Percentiles rank a stretch among this genome's conserved stretches.
These are phyloP conservation scores for Galaxias olidus DNA, from an alignment of 2,797 vertebrate genomes.

Conservation along the genomic window DNA sequence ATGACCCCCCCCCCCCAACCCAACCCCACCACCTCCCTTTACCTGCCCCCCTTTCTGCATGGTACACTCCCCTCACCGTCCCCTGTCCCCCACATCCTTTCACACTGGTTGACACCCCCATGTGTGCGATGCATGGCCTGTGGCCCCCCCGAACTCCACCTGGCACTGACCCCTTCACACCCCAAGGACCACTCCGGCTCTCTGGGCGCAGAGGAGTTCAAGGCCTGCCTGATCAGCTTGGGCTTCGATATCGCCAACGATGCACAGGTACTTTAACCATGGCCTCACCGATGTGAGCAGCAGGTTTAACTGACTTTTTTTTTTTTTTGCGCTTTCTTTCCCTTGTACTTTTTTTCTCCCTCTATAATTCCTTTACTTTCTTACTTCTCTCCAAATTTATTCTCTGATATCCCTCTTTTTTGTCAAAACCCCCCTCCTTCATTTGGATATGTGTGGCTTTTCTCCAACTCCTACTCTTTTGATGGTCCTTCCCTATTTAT, in stretches of 20 bases:
- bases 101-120: slow-evolving; percentile 48
- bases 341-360: slow-evolving; percentile 65
- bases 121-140: slow-evolving; percentile 79
- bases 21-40: slow-evolving; percentile 10
- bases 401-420: not conserved
- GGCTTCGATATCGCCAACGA: slow-evolving; percentile 99
- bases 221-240: slow-evolving; percentile 99
- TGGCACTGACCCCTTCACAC: slow-evolving; percentile 75
- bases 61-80: slow-evolving; percentile 14
- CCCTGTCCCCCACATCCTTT: slow-evolving; percentile 22
- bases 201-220: slow-evolving; percentile 99
- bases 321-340: slow-evolving; percentile 63
- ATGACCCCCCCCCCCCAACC: slow-evolving; percentile 64
- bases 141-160: slow-evolving; percentile 51
- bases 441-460: no score
- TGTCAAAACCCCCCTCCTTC: slow-evolving; percentile 17
- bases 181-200: slow-evolving; percentile 98
- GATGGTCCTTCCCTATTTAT: no score
- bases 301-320: slow-evolving; percentile 63
- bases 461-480: no score
- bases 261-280: slow-evolving; percentile 87
- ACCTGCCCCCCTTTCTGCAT: slow-evolving; percentile 39
- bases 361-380: slow-evolving; percentile 12
- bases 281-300: slow-evolving; percentile 41
- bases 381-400: slow-evolving; percentile 22